Percentiles rank a stretch among this genome's conserved stretches.
These are phyloP conservation scores for Xylocopa sonorina DNA, from an alignment of 1,140 invertebrate genomes.

Conservation along the genomic window DNA sequence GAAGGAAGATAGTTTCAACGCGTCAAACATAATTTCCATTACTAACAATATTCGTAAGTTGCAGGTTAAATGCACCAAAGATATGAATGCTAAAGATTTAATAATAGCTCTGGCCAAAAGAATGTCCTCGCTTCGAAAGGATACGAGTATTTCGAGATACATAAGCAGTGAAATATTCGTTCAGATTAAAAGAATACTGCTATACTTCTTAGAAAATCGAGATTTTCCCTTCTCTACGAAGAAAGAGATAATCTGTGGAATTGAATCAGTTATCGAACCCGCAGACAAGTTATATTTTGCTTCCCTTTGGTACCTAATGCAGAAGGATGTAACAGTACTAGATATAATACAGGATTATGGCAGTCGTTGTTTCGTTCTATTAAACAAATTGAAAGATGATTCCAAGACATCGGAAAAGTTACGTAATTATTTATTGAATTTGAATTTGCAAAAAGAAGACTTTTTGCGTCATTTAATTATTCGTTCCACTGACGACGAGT, in stretches of 20 bases:
- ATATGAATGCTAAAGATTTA: conserved; percentile 23
- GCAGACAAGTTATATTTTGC: conserved; percentile 67
- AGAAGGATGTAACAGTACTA: conserved; percentile 30
- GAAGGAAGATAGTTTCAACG: conserved; percentile 36
- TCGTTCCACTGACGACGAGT: conserved; percentile 63
- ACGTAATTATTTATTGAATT: conserved; percentile 29
- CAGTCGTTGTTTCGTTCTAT: conserved; percentile 63
- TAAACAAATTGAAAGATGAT: conserved; percentile 42
- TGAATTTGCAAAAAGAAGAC: conserved; percentile 56
- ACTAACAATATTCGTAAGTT: conserved; percentile 55
- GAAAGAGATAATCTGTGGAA: conserved; percentile 12
- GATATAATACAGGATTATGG: conserved; percentile 71
- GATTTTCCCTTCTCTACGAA: background rate
- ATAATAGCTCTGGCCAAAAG: conserved; percentile 48
- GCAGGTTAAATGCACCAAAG: conserved; percentile 10
- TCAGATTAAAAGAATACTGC: conserved; percentile 49
- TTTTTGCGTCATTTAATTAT: conserved; percentile 71
- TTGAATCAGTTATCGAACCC: conserved; percentile 66
- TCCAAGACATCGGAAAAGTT: conserved; percentile 10
- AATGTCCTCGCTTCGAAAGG: conserved; percentile 53
- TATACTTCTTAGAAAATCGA: conserved; percentile 29
- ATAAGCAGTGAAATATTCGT: conserved; percentile 39
- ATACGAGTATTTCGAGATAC: conserved; percentile 39
- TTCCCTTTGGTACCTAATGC: conserved; percentile 8
- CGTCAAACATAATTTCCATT: conserved; percentile 42